These are phyloP conservation scores for Vesta saturnalis DNA, from an alignment of 2,888 invertebrate species.

Conservation along the genomic window DNA sequence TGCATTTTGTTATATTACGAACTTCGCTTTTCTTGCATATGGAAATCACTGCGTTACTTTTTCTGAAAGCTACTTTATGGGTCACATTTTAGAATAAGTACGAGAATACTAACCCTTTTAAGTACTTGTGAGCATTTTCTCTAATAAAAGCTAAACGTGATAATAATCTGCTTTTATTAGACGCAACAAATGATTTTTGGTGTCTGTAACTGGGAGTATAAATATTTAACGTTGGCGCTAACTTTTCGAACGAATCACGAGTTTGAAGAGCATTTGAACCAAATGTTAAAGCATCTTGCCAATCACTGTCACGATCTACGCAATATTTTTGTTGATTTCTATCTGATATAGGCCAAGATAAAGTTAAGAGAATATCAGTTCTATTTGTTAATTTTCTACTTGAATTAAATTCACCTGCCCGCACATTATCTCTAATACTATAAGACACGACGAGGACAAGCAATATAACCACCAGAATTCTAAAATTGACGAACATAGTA, in stretches of 20 bases:
- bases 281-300: constrained; percentile 64
- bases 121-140: constrained; percentile 72
- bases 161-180: constrained; percentile 68
- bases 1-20: constrained; percentile 43
- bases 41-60: constrained; percentile 9
- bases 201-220: constrained; percentile 76
- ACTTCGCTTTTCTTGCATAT: constrained; percentile 27
- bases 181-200: constrained; percentile 75
- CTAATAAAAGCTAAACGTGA: constrained; percentile 75
- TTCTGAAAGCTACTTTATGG: constrained; percentile 27
- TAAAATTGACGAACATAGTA: background rate
- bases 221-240: constrained; percentile 62
- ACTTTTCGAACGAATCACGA: constrained; percentile 67
- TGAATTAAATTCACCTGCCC: background rate
- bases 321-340: constrained; percentile 41
- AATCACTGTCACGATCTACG: constrained; percentile 52
- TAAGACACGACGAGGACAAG: constrained; percentile 42
- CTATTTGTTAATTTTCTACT: constrained; percentile 26
- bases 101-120: constrained; percentile 32
- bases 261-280: constrained; percentile 69
- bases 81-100: background rate
- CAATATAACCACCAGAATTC: constrained; percentile 34
- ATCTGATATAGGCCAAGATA: constrained; percentile 28
- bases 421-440: constrained; percentile 14
- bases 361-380: constrained; percentile 23